Evolutionary conservation across 2,888 invertebrate species (phyloP), one percentile per base, ranked within the genome.

Genomic region (Ptychoptera contaminata): DNA sequence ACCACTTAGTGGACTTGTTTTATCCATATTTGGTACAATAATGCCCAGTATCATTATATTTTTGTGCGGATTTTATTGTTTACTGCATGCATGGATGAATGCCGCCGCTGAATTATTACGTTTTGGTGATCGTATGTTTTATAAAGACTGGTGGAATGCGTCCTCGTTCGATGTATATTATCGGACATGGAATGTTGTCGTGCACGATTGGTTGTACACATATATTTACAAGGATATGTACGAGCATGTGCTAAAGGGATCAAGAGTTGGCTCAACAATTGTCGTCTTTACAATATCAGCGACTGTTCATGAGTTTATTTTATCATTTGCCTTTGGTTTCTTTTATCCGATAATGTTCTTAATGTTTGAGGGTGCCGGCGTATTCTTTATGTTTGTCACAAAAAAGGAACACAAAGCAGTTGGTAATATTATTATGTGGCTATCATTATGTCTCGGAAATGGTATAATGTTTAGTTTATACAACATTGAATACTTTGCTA

Each of bases 101-200:
- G 81, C 82, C n/a, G 84, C 80, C 60, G 86, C 87, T 0, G 92
- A 93, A 62, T 71, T 91, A 66, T 62, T 91, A 46, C 72, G 71
- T 47, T 93, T 92, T 62, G 81, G 75, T 7, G 85, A 92, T 67
- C 60, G 90, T 59, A 68, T 78, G 67, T 78, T 85, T 70, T 76
- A 87, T 56, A 72, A 73, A 66, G 88, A 88, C 57, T 92, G 91
- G 91, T 92, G 91, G 92, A 88, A 82, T 47, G 75, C 79, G 2
- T 76, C 77, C 0, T 76, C 77, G 16, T 90, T 77, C 62, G 74
- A 77, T 0, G 70, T 68, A 14, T 92, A 79, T 63, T 91, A 85
- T 61, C 75, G 88, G 11, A 81, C 80, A 2, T 93, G 92, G 92
- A 93, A 93, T 62, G 73, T 83, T 34, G 77, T 90, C 1, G 88